Conservation (phyloP, 2,797 vertebrate species). For the Tokudaia muenninki region DNA sequence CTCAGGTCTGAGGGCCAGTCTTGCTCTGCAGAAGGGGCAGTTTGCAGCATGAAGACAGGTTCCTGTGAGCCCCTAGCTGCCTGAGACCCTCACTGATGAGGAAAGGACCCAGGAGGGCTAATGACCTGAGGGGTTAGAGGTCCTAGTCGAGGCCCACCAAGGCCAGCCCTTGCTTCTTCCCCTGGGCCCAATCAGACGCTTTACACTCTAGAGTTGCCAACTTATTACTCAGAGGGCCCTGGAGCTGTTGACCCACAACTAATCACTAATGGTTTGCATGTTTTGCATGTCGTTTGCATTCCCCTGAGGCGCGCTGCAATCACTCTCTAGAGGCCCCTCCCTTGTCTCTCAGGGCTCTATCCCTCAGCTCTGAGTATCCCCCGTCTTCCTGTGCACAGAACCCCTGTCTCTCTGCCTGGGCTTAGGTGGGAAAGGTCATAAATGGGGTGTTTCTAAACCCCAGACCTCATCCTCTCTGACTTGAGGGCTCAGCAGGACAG, state of each 20-base stretch:
- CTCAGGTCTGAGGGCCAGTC: not conserved
- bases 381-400: not conserved
- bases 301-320: constrained; percentile 26
- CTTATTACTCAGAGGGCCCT: constrained; percentile 55
- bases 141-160: not conserved
- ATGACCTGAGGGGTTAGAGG: constrained; percentile 11
- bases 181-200: constrained; percentile 58
- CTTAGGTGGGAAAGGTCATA: not conserved
- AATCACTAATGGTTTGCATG: constrained; percentile 74
- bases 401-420: not conserved
- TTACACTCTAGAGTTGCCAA: constrained; percentile 45
- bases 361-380: not conserved
- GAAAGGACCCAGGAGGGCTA: not conserved
- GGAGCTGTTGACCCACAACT: constrained; percentile 72
- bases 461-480: not conserved
- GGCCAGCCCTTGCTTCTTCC: not conserved
- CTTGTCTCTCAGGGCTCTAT: constrained; percentile 8
- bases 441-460: not conserved
- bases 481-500: not conserved
- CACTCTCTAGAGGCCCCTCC: not conserved
- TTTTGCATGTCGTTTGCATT: constrained; percentile 79
- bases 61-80: constrained; percentile 29
- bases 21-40: not conserved
- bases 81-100: not conserved
- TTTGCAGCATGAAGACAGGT: not conserved